phyloP scores from a whole-genome alignment of 1,140 invertebrate species.

The Wiebesia pumilae region DNA sequence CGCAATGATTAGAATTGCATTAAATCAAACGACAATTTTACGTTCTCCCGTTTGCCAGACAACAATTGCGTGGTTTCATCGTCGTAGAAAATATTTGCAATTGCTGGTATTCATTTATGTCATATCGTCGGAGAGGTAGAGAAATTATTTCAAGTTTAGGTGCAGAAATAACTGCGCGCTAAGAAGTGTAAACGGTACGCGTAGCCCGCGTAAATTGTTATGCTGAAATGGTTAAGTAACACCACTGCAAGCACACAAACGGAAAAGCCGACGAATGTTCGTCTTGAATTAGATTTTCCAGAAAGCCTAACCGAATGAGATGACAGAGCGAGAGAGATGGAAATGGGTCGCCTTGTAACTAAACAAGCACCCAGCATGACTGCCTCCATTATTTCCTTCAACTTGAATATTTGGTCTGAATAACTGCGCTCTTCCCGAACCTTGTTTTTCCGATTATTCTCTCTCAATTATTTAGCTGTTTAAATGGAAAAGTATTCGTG shows the following conservation, averaged over 20 bases:
- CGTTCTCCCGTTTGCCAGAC: neutral
- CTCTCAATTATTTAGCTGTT: conserved; percentile 16
- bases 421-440: neutral
- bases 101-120: neutral
- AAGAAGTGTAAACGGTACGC: conserved; percentile 14
- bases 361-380: neutral
- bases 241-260: neutral
- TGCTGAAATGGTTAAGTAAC: neutral
- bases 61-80: neutral
- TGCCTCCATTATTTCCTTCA: conserved; percentile 38
- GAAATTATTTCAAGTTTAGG: neutral
- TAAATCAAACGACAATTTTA: neutral
- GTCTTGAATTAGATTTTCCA: conserved; percentile 42
- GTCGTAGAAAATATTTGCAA: neutral
- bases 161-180: neutral
- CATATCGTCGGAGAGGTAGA: neutral
- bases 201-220: neutral
- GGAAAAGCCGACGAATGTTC: conserved; percentile 16
- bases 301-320: conserved; percentile 34
- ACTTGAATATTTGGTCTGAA: conserved; percentile 42
- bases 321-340: neutral
- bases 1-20: neutral
- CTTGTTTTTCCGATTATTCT: conserved; percentile 38
- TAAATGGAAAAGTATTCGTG: neutral
- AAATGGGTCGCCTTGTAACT: conserved; percentile 14